Base-by-base conservation (phyloP, 2,797 vertebrate genomes). In the Clarias pachynema region DNA sequence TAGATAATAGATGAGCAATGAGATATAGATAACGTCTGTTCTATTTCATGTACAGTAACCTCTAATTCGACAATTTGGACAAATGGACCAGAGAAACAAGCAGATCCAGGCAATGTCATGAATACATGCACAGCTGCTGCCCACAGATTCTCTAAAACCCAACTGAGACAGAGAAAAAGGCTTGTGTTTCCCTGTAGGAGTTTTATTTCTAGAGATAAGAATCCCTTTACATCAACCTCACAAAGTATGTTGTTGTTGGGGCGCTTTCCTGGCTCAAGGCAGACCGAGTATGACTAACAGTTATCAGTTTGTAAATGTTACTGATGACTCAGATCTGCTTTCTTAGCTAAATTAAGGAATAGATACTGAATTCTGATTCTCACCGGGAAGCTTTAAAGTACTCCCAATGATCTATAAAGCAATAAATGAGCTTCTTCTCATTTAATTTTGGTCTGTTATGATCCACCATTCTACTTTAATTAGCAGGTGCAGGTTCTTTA, bases 401-500 rank as follows among this genome's bases (percentile, higher is more conserved):
- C 70, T 22, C 4, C 31, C 4, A 29, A 53, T n/a, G 15, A 53
- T 15, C 44, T 26, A 16, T 20, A 74, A 53, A 16, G 72, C 44
- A 26, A 14, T 18, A 0, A 7, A 53, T 53, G 18, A 2, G 44
- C 5, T 1, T 5, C 34, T 4, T 4, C 8, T 10, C 10, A 72
- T 18, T 24, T 16, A 37, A 37, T n/a, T 26, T 26, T 26, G 53
- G 18, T 57, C 73, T 56, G 20, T 10, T 29, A 29, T 20, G 16
- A 56, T 20, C 15, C n/a, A 18, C 6, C 4, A 20, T 56, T 74
- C 49, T 20, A 5, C 26, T 31, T 77, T 0, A 12, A 14, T 31
- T 14, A 34, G 53, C 53, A 77, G 53, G 20, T 22, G 74, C 53
- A 77, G 73, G 53, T 20, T 59, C 53, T 77, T 77, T 57, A 77